These are phyloP conservation scores for Drosophila persimilis DNA, from an alignment of 1,140 invertebrate species.

Conservation along the genomic window DNA sequence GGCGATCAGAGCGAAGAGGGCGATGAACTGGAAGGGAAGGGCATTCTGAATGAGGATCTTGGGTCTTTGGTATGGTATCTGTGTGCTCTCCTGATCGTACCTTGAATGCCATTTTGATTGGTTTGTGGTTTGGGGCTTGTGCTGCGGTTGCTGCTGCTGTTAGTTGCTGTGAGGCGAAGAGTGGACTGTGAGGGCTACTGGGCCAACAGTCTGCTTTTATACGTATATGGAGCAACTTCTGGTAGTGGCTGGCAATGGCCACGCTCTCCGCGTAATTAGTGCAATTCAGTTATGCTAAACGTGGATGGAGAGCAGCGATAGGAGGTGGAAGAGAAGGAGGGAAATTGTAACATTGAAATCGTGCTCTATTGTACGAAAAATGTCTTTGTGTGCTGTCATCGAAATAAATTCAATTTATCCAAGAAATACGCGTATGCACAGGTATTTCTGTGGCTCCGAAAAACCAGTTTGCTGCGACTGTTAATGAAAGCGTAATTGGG, in stretches of 20 bases:
- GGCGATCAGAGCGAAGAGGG: slow-evolving; percentile 73
- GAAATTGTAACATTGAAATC: slow-evolving; percentile 62
- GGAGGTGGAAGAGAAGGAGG: background rate
- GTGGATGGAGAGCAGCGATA: slow-evolving; percentile 30
- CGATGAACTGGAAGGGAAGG: slow-evolving; percentile 47
- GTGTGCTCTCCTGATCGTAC: slow-evolving; percentile 24
- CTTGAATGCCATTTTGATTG: slow-evolving; percentile 71
- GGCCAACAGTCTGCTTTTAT: slow-evolving; percentile 49
- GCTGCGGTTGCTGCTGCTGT: slow-evolving; percentile 35
- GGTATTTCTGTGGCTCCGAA: slow-evolving; percentile 9
- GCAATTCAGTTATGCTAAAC: slow-evolving; percentile 76
- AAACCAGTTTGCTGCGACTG: slow-evolving; percentile 1
- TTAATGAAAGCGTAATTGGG: slow-evolving; percentile 12
- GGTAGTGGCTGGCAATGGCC: slow-evolving; percentile 13
- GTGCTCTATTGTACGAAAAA: slow-evolving; percentile 19
- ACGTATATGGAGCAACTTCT: slow-evolving; percentile 44
- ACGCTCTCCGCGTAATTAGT: slow-evolving; percentile 68
- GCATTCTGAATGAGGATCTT: slow-evolving; percentile 13
- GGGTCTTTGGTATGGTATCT: background rate
- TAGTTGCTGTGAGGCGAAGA: slow-evolving; percentile 40
- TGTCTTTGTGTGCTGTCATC: slow-evolving; percentile 64
- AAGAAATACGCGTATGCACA: slow-evolving; percentile 38
- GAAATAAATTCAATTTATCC: slow-evolving; percentile 52
- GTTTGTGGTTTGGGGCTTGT: slow-evolving; percentile 7
- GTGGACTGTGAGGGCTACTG: slow-evolving; percentile 66